phyloP scores from a whole-genome alignment of 2,113 vertebrate genomes.

The Triplophysa dalaica region DNA sequence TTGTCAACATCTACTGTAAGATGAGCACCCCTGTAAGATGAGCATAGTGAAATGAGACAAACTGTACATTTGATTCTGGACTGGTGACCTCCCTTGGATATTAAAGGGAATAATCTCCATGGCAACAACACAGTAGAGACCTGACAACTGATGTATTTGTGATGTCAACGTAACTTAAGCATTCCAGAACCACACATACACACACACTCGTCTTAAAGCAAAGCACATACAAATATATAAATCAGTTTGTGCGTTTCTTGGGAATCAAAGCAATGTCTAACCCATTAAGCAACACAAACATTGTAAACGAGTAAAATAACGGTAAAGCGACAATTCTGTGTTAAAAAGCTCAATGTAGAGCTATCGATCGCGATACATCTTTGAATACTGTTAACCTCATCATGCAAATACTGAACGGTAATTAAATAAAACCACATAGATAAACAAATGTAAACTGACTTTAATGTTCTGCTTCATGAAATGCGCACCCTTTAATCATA shows the following conservation, averaged over 20 bases:
- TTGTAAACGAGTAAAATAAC: no score
- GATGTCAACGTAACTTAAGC: slow-evolving; percentile 7
- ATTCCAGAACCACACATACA: not conserved
- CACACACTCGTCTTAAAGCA: not conserved
- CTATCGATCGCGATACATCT: no score
- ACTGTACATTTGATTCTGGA: not conserved
- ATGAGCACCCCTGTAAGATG: no score
- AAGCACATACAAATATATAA: no score
- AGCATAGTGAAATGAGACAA: slow-evolving; percentile 17
- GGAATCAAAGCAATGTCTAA: no score
- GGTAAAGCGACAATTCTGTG: no score
- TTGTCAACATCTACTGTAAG: not conserved
- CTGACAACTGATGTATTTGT: slow-evolving; percentile 8
- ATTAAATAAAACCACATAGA: not conserved
- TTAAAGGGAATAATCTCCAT: slow-evolving; percentile 39
- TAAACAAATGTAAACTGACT: not conserved
- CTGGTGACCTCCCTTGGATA: slow-evolving; percentile 7
- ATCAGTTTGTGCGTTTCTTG: no score
- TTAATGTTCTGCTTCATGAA: not conserved
- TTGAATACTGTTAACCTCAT: no score
- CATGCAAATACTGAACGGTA: not conserved
- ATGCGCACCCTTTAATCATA: not conserved
- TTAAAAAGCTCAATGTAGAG: no score
- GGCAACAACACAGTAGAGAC: slow-evolving; percentile 34
- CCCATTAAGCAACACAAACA: no score